These are phyloP conservation scores for Dermatemys mawii DNA, from an alignment of 2,113 vertebrate genomes.

Conservation along the genomic window DNA sequence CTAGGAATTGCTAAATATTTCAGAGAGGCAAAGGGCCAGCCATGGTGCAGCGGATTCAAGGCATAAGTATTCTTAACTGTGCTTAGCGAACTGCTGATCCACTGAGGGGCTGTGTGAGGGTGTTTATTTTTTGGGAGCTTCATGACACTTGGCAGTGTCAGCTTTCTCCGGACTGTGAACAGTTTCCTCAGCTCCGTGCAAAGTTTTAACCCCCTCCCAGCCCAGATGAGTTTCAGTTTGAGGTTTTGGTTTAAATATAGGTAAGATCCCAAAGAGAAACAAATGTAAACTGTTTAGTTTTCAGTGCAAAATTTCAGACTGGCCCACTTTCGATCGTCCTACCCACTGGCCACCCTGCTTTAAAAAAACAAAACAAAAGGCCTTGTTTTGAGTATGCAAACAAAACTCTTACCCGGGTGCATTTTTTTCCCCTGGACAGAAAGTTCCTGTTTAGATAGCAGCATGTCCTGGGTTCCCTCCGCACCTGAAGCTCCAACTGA, in stretches of 20 bases:
- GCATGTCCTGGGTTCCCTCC: not conserved
- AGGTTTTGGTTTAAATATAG: rapidly evolving
- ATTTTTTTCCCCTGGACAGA: not conserved
- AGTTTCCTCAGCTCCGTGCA: not conserved
- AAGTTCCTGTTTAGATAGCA: not conserved
- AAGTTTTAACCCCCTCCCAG: not conserved
- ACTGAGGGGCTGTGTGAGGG: not conserved
- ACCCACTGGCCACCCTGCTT: not conserved
- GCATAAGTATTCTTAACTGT: not conserved
- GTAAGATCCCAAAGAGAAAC: not conserved
- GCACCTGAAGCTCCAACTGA: not conserved
- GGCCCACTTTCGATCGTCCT: not conserved
- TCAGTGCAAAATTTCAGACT: not conserved
- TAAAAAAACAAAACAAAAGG: not conserved
- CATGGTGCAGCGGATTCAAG: not conserved
- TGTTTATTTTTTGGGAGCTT: not conserved
- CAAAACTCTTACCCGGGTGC: not conserved
- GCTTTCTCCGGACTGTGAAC: not conserved
- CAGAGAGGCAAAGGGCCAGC: not conserved
- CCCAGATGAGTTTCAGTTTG: not conserved
- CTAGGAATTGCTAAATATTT: not conserved
- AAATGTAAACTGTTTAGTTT: not conserved
- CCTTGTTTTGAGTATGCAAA: not conserved
- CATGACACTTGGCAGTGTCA: not conserved
- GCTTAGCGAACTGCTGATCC: not conserved